A percentile compares a stretch with the other conserved stretches of the same genome.
Evolutionary conservation across 2,888 invertebrate genomes (phyloP).

Genomic region (Stenichneumon culpator): DNA sequence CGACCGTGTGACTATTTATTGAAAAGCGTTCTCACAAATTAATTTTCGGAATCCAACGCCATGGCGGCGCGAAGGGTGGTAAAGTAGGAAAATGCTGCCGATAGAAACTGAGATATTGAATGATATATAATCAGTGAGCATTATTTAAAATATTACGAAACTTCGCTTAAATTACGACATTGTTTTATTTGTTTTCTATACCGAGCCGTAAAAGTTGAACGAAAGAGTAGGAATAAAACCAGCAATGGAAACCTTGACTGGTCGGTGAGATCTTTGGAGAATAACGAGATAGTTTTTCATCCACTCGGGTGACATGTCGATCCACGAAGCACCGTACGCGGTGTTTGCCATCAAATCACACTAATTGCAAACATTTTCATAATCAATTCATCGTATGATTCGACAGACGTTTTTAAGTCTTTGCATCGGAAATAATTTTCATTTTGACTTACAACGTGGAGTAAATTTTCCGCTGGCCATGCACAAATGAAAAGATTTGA

Average conservation of each 20-base stretch:
- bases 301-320: constrained; percentile 15
- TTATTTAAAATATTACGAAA: too few relatives aligned
- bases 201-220: constrained; percentile 66
- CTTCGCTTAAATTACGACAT: too few relatives aligned
- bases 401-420: too few relatives aligned
- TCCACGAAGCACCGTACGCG: not conserved
- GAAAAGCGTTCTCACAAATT: not conserved
- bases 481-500: constrained; percentile 34
- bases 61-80: constrained; percentile 52
- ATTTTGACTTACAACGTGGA: constrained; percentile 30
- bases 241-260: constrained; percentile 55
- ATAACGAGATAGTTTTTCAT: constrained; percentile 19
- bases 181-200: constrained; percentile 3
- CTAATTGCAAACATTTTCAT: not conserved
- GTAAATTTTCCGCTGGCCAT: constrained; percentile 48
- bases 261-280: constrained; percentile 58
- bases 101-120: constrained; percentile 57
- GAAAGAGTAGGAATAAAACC: constrained; percentile 68
- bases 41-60: not conserved
- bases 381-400: not conserved
- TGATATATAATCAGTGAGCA: not conserved
- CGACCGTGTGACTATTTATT: constrained; percentile 70
- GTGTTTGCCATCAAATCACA: constrained; percentile 5
- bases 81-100: constrained; percentile 64
- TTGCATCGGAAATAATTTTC: too few relatives aligned